Evolutionary conservation across 2,113 vertebrate genomes (phyloP), one percentile per base, ranked within the genome.

Genomic region (Chinchilla lanigera): DNA sequence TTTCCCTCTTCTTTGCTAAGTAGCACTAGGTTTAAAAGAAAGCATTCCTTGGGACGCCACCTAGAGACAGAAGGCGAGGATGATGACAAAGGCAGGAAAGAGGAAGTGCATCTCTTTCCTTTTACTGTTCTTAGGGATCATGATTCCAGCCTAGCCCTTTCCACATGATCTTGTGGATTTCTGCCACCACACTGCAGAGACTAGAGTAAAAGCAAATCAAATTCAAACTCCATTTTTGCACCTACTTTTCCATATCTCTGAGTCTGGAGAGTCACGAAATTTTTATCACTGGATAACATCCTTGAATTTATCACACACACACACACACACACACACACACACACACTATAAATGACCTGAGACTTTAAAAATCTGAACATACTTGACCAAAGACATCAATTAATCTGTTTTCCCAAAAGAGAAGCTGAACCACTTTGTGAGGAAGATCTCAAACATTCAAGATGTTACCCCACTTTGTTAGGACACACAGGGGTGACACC

Each of bases 11-110:
- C 61, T 52, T 69, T 10, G 28, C 56, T 30, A 30, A 9, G 19
- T 6, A 69, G 71, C 65, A 44, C 28, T 20, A 52, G 41, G 7
- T 83, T 92, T 71, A 92, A 92, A 67, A 83, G 63, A 97, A 96
- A 96, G 82, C 14, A 1, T 58, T 88, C 65, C 4, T 52, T 33
- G 92, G 80, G 80, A 83, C 30, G 7, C 96, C 97, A 96, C 67
- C 97, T 93, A 93, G 78, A 93, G 92, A 92, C 73, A 73, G 61
- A 78, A 26, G 52, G 3, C 3, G 38, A 82, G 61, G 94, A 78
- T 5, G 41, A 60, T 5, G 3, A 24, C 5, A 20, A 58, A 80
- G 54, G 13, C 38, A 86, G 35, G 16, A 78, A 69, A 61, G 35
- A 7, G 61, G 35, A 91, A 2, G 16, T 0, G 0, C 3, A 7